Evolutionary conservation across 2,888 invertebrate species (phyloP), one percentile per base, ranked within the genome.

Genomic region (Zelleria hepariella): DNA sequence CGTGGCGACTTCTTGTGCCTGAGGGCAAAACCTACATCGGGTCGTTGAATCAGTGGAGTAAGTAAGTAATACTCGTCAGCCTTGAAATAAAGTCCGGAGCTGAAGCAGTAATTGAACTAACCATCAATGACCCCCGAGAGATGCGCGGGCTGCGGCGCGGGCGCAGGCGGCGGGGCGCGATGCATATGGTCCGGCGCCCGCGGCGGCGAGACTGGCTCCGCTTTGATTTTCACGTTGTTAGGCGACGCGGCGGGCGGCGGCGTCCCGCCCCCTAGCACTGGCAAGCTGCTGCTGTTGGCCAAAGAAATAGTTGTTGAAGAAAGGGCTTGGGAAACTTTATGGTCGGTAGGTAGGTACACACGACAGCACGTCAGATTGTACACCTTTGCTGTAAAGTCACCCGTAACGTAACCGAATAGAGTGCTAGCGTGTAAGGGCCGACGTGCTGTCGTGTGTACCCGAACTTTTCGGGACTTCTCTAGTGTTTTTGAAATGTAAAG

Each of bases 161-260:
- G 73, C 65, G 84, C 81, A 60, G 78, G 80, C 48, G 84, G 82
- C 25, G 89, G 83, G n/a, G 75, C 88, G 64, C 89, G 89, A 64
- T 90, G 90, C 72, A 85, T 78, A 75, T 93, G 94, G 69, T 93
- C 93, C 0, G 86, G 86, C 72, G 95, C 96, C 64, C 97, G 92
- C 2, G 97, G 97, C 52, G 98, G 98, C 67, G 97, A 97, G 76
- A 97, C 96, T 25, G 98, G 98, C 82, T 98, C 98, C 69, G 97
- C 96, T 87, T 98, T 98, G 78, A 98, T 96, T 86, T 96, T 96
- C 67, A 97, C 93, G 69, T 95, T 94, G 77, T 93, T 90, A 27
- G 96, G 96, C 68, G 95, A 94, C 67, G 93, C 92, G 62, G 94
- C 92, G 60, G 95, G 94, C 7, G 94, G 94, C 15, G 92, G 92